Conservation (phyloP, 1,140 invertebrate genomes). For the Sycophaga agraensis region DNA sequence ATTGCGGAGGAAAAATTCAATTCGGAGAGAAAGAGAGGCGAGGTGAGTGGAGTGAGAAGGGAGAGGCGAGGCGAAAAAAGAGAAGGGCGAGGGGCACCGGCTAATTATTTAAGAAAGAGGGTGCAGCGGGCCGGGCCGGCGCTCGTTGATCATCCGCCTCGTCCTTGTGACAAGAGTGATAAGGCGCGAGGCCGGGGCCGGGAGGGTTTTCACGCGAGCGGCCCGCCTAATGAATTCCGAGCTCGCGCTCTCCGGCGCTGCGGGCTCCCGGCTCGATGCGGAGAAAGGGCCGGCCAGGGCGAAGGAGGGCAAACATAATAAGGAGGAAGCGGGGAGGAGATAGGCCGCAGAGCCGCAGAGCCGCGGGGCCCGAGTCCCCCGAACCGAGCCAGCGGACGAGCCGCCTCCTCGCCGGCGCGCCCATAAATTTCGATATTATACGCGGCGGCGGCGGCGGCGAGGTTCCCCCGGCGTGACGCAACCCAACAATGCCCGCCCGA, state of each 20-base stretch:
- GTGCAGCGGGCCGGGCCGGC: neutral
- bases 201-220: constrained; percentile 9
- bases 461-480: constrained; percentile 23
- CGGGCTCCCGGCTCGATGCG: no score
- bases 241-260: neutral
- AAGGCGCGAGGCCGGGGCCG: neutral
- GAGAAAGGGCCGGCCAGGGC: neutral
- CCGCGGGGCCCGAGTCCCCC: neutral
- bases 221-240: constrained; percentile 20
- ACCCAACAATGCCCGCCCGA: constrained; percentile 32
- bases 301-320: constrained; percentile 24
- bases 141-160: constrained; percentile 17
- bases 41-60: no score
- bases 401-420: constrained; percentile 6
- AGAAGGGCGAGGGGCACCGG: neutral
- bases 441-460: neutral
- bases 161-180: constrained; percentile 25
- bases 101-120: neutral
- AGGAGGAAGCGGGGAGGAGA: constrained; percentile 26
- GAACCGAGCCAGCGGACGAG: no score
- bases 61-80: neutral
- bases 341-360: neutral
- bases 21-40: no score
- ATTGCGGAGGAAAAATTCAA: no score
- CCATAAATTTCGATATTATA: constrained; percentile 33